Base-by-base conservation (phyloP, 2,797 vertebrate genomes). In the Rhinogobio ventralis region DNA sequence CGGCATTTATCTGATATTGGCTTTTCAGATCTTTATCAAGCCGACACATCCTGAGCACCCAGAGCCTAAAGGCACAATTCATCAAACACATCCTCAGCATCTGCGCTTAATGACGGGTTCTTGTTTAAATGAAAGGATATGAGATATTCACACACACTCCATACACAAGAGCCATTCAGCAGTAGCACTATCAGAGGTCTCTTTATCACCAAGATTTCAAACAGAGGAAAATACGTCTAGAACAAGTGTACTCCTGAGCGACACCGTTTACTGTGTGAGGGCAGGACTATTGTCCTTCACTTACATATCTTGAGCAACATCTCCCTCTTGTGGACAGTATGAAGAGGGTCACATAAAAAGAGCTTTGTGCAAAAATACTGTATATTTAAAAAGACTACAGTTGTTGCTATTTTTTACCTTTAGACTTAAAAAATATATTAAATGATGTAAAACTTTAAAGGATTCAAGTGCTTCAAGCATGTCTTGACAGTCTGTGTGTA, bases 41-140 rank as follows among this genome's bases (percentile, higher is more conserved):
- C 69, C 7, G 33, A 84, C 82, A 60, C 86, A 85, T 86, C 87
- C 68, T 85, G 90, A 90, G 90, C 89, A 89, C 80, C 66, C 85
- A 88, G 8, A 84, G 91, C 93, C 94, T 83, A 81, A 60, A 89
- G 93, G 85, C 78, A 82, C 90, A 82, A 94, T 93, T 94, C 93
- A 86, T 95, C 94, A 93, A 90, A 39, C 89, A 86, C 90, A 93
- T 92, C 92, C 94, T 82, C 83, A 87, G 66, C 88, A 93, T 94
- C 92, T 93, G 92, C 93, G 93, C 93, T 93, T 92, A 94, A 94
- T 89, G 88, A 90, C 85, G 80, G 89, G 90, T 87, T 93, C 91
- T 92, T 91, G 73, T 90, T 90, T 82, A 88, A 81, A 79, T 83
- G 49, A 86, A 89, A 92, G 90, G 91, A 92, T 90, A 75, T 62